Percentiles rank a stretch among this genome's conserved stretches.
These are phyloP conservation scores for Globia sparganii DNA, from an alignment of 2,888 invertebrate genomes.

Conservation along the genomic window DNA sequence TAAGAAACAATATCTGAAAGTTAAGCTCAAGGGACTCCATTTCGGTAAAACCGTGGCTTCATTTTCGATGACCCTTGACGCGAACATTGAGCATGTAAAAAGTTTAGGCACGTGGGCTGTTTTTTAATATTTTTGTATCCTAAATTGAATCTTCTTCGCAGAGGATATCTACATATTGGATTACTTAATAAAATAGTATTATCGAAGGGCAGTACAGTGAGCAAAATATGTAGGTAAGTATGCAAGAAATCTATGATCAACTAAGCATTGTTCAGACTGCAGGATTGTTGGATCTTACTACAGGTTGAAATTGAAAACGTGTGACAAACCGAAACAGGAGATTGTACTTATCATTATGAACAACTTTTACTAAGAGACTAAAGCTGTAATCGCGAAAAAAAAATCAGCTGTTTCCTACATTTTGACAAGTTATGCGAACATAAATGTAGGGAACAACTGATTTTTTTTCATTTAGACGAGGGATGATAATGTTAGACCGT, in stretches of 20 bases:
- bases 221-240: background rate
- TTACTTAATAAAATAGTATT: constrained; percentile 27
- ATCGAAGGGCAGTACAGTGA: background rate
- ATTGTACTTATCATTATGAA: too few relatives aligned
- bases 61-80: constrained; percentile 37
- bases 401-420: too few relatives aligned
- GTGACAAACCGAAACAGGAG: too few relatives aligned
- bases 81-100: constrained; percentile 43
- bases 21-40: constrained; percentile 20
- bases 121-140: constrained; percentile 23
- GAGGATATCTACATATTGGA: constrained; percentile 25
- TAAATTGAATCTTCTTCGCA: constrained; percentile 29
- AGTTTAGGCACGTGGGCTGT: constrained; percentile 24
- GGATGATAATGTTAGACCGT: too few relatives aligned
- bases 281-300: background rate
- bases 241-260: background rate
- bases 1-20: constrained; percentile 22
- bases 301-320: too few relatives aligned
- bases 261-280: too few relatives aligned
- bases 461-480: background rate
- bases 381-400: too few relatives aligned
- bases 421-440: too few relatives aligned
- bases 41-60: constrained; percentile 22
- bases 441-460: too few relatives aligned
- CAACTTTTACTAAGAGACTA: too few relatives aligned